Percentiles rank a stretch among this genome's conserved stretches.
Evolutionary conservation across 2,797 vertebrate genomes (phyloP).

Genomic region (Lycodopsis pacificus): DNA sequence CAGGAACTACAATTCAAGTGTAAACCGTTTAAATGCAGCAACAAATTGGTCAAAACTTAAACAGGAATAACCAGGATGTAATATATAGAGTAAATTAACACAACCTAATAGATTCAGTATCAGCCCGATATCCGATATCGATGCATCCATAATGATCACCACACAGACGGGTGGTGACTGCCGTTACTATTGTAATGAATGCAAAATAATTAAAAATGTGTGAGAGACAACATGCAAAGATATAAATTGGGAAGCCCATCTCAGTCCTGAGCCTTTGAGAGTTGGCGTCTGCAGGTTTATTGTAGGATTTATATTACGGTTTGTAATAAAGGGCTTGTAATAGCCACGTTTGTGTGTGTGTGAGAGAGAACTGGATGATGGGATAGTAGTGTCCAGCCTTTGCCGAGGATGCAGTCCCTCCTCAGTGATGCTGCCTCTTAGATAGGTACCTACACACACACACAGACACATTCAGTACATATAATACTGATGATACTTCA

Average conservation of each 20-base stretch:
- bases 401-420: constrained; percentile 76
- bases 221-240: constrained; percentile 58
- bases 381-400: constrained; percentile 80
- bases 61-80: neutral
- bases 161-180: neutral
- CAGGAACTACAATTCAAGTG: neutral
- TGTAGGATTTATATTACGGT: constrained; percentile 14
- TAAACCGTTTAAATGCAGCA: constrained; percentile 2
- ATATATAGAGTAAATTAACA: neutral
- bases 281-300: constrained; percentile 34
- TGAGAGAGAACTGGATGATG: constrained; percentile 33
- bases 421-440: constrained; percentile 94
- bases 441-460: constrained; percentile 89
- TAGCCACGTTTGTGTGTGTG: constrained; percentile 26
- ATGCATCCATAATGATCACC: neutral
- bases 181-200: constrained; percentile 16
- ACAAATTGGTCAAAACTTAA: neutral
- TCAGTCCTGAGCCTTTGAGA: constrained; percentile 49
- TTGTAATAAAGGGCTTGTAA: constrained; percentile 31
- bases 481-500: neutral
- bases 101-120: neutral
- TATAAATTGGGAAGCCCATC: constrained; percentile 53
- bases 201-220: constrained; percentile 9
- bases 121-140: neutral
- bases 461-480: neutral